Conservation (phyloP, 2,797 vertebrate species). For the Morelia viridis region DNA sequence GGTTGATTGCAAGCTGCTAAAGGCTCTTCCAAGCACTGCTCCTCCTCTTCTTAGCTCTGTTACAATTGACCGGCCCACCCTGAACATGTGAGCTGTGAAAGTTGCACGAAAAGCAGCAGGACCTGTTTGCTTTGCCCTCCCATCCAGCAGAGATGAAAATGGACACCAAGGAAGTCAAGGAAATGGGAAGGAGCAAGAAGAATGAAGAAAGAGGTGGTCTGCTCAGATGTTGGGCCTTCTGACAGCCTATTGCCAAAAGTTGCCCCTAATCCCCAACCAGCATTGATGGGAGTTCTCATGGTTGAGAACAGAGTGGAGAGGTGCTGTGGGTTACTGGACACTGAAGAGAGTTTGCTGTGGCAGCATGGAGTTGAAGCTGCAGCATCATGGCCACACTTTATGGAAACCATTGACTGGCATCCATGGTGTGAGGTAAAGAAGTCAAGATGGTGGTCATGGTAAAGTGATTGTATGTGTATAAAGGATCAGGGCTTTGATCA, state of each 20-base stretch:
- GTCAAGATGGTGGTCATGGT: neutral
- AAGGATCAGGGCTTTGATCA: neutral
- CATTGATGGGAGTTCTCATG: neutral
- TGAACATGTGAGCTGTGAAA: neutral
- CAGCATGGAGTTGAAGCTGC: neutral
- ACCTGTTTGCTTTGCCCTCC: neutral
- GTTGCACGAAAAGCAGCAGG: neutral
- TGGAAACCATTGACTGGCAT: neutral
- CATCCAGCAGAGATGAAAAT: neutral
- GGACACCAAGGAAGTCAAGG: neutral
- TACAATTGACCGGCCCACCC: neutral
- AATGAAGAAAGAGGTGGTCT: neutral
- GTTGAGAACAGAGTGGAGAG: neutral
- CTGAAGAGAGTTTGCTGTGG: neutral
- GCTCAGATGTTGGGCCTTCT: neutral
- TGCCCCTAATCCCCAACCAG: too few species aligned
- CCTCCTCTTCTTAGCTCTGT: neutral
- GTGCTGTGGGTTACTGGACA: neutral
- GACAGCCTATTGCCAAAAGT: neutral
- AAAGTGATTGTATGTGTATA: neutral
- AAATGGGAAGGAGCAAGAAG: neutral
- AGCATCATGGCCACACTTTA: neutral
- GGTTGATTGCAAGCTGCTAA: neutral
- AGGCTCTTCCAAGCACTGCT: neutral
- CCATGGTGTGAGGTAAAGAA: neutral